phyloP scores from a whole-genome alignment of 2,888 invertebrate species.

The Tetranychus piercei region DNA sequence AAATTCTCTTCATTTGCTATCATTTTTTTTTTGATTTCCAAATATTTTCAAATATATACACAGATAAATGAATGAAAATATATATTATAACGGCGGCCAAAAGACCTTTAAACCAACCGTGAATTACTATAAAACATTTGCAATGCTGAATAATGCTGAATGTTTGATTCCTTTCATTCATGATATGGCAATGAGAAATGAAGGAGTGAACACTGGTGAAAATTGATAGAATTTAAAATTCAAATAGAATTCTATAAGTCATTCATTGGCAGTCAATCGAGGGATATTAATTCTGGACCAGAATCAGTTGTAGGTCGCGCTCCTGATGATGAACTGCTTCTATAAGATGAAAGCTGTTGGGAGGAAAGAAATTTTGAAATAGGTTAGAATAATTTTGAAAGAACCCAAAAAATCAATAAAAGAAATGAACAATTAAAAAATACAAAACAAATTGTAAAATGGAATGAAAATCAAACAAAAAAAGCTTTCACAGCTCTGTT shows the following conservation, averaged over 20 bases:
- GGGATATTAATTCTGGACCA: neutral
- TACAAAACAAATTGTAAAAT: too few relatives aligned
- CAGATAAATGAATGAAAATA: too few relatives aligned
- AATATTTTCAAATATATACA: too few relatives aligned
- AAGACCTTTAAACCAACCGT: too few relatives aligned
- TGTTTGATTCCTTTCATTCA: too few relatives aligned
- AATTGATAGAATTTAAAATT: neutral
- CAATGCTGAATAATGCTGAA: too few relatives aligned
- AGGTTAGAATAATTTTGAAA: neutral
- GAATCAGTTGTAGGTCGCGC: neutral
- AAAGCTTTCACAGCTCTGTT: too few relatives aligned
- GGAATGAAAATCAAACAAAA: too few relatives aligned
- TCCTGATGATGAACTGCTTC: neutral
- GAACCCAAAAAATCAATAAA: neutral
- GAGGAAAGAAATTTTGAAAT: neutral
- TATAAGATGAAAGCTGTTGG: neutral
- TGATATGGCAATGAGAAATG: neutral
- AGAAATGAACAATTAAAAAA: neutral
- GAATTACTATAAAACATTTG: too few relatives aligned
- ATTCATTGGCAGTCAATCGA: neutral
- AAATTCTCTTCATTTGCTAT: too few relatives aligned
- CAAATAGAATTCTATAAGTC: neutral
- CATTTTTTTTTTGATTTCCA: too few relatives aligned
- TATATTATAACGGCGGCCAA: too few relatives aligned
- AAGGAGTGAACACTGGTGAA: neutral